phyloP scores from a whole-genome alignment of 2,888 invertebrate genomes.

The Cepaea hortensis region DNA sequence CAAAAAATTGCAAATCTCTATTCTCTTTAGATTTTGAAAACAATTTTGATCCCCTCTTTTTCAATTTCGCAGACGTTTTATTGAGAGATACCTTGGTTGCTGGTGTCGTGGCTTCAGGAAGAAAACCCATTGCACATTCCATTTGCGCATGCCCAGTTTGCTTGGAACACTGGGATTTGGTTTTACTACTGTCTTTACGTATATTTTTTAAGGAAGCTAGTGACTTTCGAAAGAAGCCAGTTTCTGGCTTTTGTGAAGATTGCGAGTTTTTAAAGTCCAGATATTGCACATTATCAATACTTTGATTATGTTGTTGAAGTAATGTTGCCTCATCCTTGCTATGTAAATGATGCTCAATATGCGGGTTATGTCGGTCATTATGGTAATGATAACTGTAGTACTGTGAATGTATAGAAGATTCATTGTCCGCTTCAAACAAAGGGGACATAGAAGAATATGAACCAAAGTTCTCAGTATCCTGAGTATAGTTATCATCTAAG shows the following conservation, averaged over 20 bases:
- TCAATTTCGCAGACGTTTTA: slow-evolving; percentile 6
- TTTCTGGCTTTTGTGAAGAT: slow-evolving; percentile 7
- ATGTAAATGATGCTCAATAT: slow-evolving; percentile 17
- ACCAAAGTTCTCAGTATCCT: slow-evolving; percentile 11
- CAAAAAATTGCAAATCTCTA: background rate
- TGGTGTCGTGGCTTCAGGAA: background rate
- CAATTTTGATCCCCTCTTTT: slow-evolving; percentile 21
- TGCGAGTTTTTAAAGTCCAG: background rate
- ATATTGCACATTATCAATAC: background rate
- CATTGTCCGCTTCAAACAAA: slow-evolving; percentile 13
- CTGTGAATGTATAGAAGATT: background rate
- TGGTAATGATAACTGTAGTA: slow-evolving; percentile 7
- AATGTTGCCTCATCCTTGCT: background rate
- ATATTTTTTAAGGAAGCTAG: slow-evolving; percentile 28
- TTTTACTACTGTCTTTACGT: slow-evolving; percentile 28
- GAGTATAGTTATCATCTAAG: slow-evolving; percentile 1
- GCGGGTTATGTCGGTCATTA: slow-evolving; percentile 13
- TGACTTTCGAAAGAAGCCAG: slow-evolving; percentile 43
- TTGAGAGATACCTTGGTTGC: background rate
- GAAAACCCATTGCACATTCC: slow-evolving; percentile 23
- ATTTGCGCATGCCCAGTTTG: background rate
- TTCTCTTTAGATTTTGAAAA: slow-evolving; percentile 31
- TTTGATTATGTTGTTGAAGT: background rate
- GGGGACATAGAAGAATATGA: slow-evolving; percentile 16
- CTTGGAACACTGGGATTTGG: background rate